Evolutionary conservation across 2,888 invertebrate genomes (phyloP).

Genomic region (Lepeophtheirus nordmannii): DNA sequence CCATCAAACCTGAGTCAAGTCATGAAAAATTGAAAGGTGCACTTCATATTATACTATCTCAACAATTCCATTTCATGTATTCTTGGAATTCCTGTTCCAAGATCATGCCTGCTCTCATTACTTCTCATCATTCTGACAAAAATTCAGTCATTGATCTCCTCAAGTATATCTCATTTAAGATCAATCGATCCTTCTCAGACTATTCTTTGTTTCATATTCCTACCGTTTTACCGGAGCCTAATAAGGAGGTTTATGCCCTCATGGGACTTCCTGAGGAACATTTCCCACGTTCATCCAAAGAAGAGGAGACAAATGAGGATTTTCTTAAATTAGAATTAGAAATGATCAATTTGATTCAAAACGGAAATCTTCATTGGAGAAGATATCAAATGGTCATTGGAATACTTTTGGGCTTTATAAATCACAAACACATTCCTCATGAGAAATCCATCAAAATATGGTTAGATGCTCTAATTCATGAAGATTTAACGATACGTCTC

Average conservation of each 20-base stretch:
- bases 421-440: slow-evolving; percentile 3
- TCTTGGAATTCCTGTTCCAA: slow-evolving; percentile 5
- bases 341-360: not conserved
- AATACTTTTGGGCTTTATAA: slow-evolving; percentile 1
- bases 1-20: not conserved
- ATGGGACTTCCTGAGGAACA: not conserved
- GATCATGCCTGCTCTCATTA: slow-evolving; percentile 17
- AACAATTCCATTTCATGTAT: slow-evolving; percentile 19
- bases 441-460: not conserved
- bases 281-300: not conserved
- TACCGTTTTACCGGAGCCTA: not conserved
- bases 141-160: slow-evolving; percentile 14
- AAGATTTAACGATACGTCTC: slow-evolving; percentile 4
- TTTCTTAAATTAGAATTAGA: slow-evolving; percentile 4
- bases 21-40: slow-evolving; percentile 20
- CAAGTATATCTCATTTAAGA: slow-evolving; percentile 9
- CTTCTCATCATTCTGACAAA: slow-evolving; percentile 16
- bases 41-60: not conserved
- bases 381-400: slow-evolving; percentile 16
- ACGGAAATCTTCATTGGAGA: slow-evolving; percentile 17
- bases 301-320: not conserved
- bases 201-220: slow-evolving; percentile 3
- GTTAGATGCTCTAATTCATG: slow-evolving; percentile 10
- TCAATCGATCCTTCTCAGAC: slow-evolving; percentile 12
- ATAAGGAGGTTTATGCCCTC: not conserved